phyloP scores from a whole-genome alignment of 2,888 invertebrate genomes.

The Fragum fragum region DNA sequence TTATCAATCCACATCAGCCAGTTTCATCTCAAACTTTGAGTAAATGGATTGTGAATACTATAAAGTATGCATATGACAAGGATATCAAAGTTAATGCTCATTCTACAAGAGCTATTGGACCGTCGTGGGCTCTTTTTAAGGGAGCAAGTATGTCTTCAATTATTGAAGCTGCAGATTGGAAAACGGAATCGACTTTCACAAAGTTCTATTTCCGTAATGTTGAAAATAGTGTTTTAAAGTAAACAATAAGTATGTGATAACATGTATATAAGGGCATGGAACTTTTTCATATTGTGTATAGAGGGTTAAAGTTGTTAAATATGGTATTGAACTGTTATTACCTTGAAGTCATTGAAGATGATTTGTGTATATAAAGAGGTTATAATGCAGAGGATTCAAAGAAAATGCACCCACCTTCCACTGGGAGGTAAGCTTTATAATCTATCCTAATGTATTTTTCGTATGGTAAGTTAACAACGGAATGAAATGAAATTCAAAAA shows the following conservation, averaged over 20 bases:
- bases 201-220: slow-evolving; percentile 16
- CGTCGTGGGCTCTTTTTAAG: slow-evolving; percentile 30
- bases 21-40: background rate
- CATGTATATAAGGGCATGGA: background rate
- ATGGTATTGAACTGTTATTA: too few species aligned
- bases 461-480: too few species aligned
- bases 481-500: too few species aligned
- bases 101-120: slow-evolving; percentile 20
- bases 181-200: slow-evolving; percentile 9
- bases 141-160: background rate
- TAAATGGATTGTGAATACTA: slow-evolving; percentile 28
- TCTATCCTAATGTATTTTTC: background rate
- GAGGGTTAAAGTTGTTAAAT: background rate
- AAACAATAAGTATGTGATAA: background rate
- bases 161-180: slow-evolving; percentile 19
- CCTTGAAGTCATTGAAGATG: too few species aligned
- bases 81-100: slow-evolving; percentile 15
- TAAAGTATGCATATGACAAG: slow-evolving; percentile 15
- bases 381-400: too few species aligned
- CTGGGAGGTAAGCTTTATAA: background rate
- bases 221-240: too few species aligned
- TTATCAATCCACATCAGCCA: slow-evolving; percentile 9
- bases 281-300: background rate
- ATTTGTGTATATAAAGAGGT: background rate
- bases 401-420: slow-evolving; percentile 3